These are phyloP conservation scores for Bolinopsis microptera DNA, from an alignment of 37 sponge, comb jelly and placozoan genomes.

Conservation along the genomic window DNA sequence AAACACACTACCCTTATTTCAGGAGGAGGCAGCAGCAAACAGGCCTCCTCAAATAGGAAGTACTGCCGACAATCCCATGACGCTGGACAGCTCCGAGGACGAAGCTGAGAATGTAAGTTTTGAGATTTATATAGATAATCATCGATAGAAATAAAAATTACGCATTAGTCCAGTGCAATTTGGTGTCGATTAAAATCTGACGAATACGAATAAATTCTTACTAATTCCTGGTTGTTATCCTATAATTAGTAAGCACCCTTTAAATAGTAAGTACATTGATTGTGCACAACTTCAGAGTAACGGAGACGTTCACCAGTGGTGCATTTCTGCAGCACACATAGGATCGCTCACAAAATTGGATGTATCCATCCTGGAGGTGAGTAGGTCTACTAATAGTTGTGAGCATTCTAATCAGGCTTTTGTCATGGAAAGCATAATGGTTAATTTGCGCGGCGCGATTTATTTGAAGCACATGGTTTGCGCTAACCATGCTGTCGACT, in stretches of 20 bases:
- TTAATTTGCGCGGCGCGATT: not conserved
- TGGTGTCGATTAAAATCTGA: no score
- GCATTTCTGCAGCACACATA: constrained; percentile 48
- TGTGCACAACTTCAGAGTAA: not conserved
- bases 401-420: constrained; percentile 13
- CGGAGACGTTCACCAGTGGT: constrained; percentile 53
- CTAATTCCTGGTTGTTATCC: no score
- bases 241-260: no score
- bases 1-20: no score
- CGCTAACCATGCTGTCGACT: no score
- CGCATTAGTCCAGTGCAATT: no score
- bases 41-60: not conserved
- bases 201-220: no score
- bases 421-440: not conserved
- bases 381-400: constrained; percentile 7
- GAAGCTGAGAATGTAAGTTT: constrained; percentile 33
- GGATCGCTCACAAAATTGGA: constrained; percentile 57
- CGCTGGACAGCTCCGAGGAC: constrained; percentile 39
- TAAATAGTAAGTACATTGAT: no score
- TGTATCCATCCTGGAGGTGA: constrained; percentile 49
- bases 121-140: no score
- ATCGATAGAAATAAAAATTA: no score
- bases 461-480: not conserved
- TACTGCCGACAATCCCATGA: constrained; percentile 61
- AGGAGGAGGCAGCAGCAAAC: not conserved